These are phyloP conservation scores for Pararge aegeria DNA, from an alignment of 1,140 invertebrate species.

Conservation along the genomic window DNA sequence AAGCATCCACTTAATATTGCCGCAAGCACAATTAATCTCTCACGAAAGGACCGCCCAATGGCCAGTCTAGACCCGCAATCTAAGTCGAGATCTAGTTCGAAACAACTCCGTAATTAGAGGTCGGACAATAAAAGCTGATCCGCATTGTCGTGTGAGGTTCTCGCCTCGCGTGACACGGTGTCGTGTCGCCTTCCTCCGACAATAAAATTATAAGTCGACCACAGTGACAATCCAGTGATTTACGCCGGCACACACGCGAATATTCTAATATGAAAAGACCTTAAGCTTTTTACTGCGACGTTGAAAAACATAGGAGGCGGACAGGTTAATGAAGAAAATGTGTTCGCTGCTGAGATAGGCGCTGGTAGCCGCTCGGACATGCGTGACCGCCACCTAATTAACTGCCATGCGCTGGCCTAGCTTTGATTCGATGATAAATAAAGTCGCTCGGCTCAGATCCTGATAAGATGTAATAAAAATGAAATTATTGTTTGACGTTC, in stretches of 20 bases:
- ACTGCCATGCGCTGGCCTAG: slow-evolving; percentile 42
- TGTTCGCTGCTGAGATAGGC: slow-evolving; percentile 57
- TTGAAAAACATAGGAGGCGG: slow-evolving; percentile 59
- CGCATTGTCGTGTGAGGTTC: slow-evolving; percentile 54
- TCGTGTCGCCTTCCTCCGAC: slow-evolving; percentile 71
- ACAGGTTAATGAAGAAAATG: slow-evolving; percentile 73
- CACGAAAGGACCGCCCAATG: slow-evolving; percentile 58
- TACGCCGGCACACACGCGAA: slow-evolving; percentile 74
- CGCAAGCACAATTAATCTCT: slow-evolving; percentile 64
- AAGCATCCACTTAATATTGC: slow-evolving; percentile 64
- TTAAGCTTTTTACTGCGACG: slow-evolving; percentile 57
- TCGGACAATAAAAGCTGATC: slow-evolving; percentile 70
- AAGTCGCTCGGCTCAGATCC: slow-evolving; percentile 26
- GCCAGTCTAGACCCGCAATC: slow-evolving; percentile 67
- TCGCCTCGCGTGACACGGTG: slow-evolving; percentile 60
- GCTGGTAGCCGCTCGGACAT: slow-evolving; percentile 31
- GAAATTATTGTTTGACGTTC: slow-evolving; percentile 30
- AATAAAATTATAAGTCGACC: slow-evolving; percentile 78
- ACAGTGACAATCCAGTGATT: slow-evolving; percentile 78
- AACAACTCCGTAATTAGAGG: slow-evolving; percentile 67
- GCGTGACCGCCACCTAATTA: slow-evolving; percentile 57
- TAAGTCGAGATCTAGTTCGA: slow-evolving; percentile 61
- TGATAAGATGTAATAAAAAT: slow-evolving; percentile 41
- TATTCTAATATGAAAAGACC: slow-evolving; percentile 71
- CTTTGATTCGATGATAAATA: slow-evolving; percentile 47